A percentile compares a stretch with the other conserved stretches of the same genome.
These are phyloP conservation scores for Australoheros scitulus DNA, from an alignment of 2,113 vertebrate species.

Conservation along the genomic window DNA sequence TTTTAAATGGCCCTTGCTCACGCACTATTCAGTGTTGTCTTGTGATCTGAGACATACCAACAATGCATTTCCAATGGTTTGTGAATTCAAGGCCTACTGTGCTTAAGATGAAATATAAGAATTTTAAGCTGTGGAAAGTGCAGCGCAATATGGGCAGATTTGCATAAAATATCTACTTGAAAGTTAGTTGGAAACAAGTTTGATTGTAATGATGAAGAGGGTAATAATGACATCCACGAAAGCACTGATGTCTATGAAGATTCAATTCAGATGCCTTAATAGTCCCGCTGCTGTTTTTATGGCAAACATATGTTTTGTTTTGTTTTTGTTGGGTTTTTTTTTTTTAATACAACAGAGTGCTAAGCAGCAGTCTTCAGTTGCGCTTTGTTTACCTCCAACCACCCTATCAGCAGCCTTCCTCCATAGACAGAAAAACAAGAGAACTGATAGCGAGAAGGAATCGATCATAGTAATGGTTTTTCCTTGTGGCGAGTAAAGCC, in stretches of 20 bases:
- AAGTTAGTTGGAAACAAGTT: constrained; percentile 24
- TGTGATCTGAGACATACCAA: constrained; percentile 35
- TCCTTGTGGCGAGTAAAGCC: constrained; percentile 40
- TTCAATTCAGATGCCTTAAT: constrained; percentile 40
- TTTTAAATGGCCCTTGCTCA: constrained; percentile 17
- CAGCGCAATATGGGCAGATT: neutral
- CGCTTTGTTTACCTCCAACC: constrained; percentile 47
- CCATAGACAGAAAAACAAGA: constrained; percentile 47
- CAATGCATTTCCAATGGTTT: neutral
- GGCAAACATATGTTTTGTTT: neutral
- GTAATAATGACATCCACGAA: constrained; percentile 29
- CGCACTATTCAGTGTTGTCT: constrained; percentile 8
- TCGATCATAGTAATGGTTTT: constrained; percentile 61
- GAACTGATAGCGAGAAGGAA: constrained; percentile 31
- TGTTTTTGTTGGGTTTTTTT: neutral
- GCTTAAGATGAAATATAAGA: neutral
- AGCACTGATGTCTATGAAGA: constrained; percentile 45
- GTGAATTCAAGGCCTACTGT: constrained; percentile 6
- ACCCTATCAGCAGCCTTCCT: constrained; percentile 27
- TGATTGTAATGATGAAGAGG: constrained; percentile 44
- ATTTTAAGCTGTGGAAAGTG: neutral
- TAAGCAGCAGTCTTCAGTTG: constrained; percentile 4
- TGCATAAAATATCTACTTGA: constrained; percentile 5
- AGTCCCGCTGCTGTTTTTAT: constrained; percentile 24
- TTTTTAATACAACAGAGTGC: constrained; percentile 20